Base-by-base conservation (phyloP, 2,888 invertebrate genomes). In the Pteria penguin region DNA sequence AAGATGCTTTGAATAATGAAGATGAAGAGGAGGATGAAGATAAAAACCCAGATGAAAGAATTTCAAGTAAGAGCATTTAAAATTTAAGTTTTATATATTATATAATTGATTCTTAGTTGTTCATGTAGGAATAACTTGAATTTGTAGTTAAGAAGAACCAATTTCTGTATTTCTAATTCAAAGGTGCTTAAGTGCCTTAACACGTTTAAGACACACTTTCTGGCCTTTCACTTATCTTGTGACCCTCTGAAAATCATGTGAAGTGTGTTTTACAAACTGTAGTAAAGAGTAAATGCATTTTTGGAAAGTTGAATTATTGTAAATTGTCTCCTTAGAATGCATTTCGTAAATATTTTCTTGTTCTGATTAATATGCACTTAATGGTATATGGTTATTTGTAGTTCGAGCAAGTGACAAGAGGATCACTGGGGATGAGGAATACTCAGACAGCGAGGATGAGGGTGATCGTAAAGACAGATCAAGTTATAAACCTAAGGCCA, bases 371-470 rank as follows among this genome's bases (percentile, higher is more conserved):
- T 60, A 14, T 61, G 29, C 58, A 18, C 11, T 26, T 2, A 18
- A 57, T 80, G 76, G 14, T n/a, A n/a, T n/a, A n/a, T n/a, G n/a
- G n/a, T n/a, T n/a, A n/a, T n/a, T n/a, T n/a, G n/a, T 78, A 87
- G 93, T 93, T 63, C 91, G 93, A 45, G 93, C 94, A 2, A 92
- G 93, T 91, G 99, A 99, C 91, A 98, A 98, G 91, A 95, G 98
- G 82, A 96, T 99, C 88, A 96, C 97, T 2, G 96, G 97, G 79
- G 98, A 98, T 87, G 98, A 97, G 88, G 99, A 99, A 90, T 96
- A 96, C 82, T 94, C 93, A 3, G 94, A 94, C 84, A 93, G 92
- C 75, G 98, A 98, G 92, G 98, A 98, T 90, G 93, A 92, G 52
- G 84, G 89, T 18, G 87, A 90, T 11, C 81, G 89, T 4, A 82